Evolutionary conservation across 1,140 invertebrate genomes (phyloP), one percentile per base, ranked within the genome.

Genomic region (Aricia agestis): DNA sequence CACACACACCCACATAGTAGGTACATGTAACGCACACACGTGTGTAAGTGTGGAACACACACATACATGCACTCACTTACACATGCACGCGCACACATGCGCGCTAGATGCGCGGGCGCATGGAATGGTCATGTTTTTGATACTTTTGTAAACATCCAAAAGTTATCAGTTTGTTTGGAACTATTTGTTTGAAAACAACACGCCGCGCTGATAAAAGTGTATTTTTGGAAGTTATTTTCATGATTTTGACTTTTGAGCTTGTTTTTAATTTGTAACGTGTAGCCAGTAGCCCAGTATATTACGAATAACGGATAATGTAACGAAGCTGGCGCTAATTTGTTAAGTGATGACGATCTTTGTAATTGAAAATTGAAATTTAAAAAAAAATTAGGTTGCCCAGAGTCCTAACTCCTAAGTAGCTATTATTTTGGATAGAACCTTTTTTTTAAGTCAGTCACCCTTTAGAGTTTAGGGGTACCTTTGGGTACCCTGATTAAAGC

Each of bases 101-200:
- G 18, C 59, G 19, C 59, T 19, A 9, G 10, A 11, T 63, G 59
- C 17, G 59, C 59, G 18, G 10, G 59, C 18, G 59, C 17, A 7
- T 63, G 18, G 59, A 19, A 25, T 52, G 45, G 45, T 52, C 45
- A 52, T 63, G 58, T 63, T 63, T 63, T 63, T 63, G 59, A 63
- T 63, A 63, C 19, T 63, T 63, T 52, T 52, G 13, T 52, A 52
- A 52, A 52, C 45, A 52, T 52, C 45, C 59, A 63, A 19, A 63
- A 63, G 59, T 63, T 63, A 63, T 19, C 17, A 63, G 59, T 19
- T 18, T 63, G 59, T 63, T 63, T 19, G 45, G 45, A 52, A 15
- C 6, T 52, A 52, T 52, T 52, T 52, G 45, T 52, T 52, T 52
- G 45, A 52, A 52, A 52, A 52, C 13, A 52, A 52, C 45, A 52